Evolutionary conservation across 92 coral and sea anemone species (phyloP), one percentile per base, ranked within the genome.

Genomic region (Meandrina meandrites): DNA sequence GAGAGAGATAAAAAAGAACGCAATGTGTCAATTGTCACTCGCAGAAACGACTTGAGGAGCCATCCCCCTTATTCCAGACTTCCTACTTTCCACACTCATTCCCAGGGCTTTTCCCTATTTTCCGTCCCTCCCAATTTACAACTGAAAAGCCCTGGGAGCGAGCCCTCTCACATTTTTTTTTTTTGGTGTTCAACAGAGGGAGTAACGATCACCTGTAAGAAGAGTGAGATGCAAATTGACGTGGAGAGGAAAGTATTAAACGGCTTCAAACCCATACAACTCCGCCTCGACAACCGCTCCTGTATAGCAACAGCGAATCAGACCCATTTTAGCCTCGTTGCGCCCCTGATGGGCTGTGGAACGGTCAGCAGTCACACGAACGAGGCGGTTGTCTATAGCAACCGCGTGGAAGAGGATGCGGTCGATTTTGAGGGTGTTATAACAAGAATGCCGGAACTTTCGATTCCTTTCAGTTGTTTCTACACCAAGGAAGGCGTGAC

Each of bases 401-500:
- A 95, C 89, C 17, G n/a, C 9, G 91, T 95, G 40, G 71, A 84
- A 54, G 89, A 93, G 68, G 81, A 79, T 35, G 87, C 85, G 62
- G 84, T 68, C 18, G 90, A 69, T 15, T 24, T 42, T 83, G 91
- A 88, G 71, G 91, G 93, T 42, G 69, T 89, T 82, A 84, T 95
- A 1, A 86, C 94, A 19, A 88, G 98, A 57, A 88, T 90, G 72
- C 93, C 92, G 15, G 94, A 91, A 73, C 87, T 95, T 18, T 56
- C 87, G 70, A 91, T 94, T 45, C 98, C 96, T 14, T 94, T 94
- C 68, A 91, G 89, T 64, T 94, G 98, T 79, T 94, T 56, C 81
- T 94, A 94, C 54, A 91, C 96, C n/a, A 92, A 91, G 62, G 93
- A 91, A 72, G 98, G 98, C 10, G 92, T 93, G n/a, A 93, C 98